phyloP scores from a whole-genome alignment of 1,140 invertebrate species.

The Coptotermes formosanus region DNA sequence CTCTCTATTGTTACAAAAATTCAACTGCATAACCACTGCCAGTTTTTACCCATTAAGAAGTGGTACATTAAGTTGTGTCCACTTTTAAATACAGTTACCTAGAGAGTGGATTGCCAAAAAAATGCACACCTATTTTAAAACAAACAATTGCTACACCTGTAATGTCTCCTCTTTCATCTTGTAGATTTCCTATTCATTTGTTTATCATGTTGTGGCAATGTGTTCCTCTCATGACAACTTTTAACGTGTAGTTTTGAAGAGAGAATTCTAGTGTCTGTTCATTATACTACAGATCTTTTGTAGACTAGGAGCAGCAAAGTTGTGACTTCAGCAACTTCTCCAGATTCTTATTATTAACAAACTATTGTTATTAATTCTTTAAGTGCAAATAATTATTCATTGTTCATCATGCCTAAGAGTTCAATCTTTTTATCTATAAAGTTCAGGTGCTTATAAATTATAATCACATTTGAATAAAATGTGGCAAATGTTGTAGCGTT shows the following conservation, averaged over 20 bases:
- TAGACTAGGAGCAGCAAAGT: conserved; percentile 8
- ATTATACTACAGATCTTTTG: conserved; percentile 8
- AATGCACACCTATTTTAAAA: conserved; percentile 7
- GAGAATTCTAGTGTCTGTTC: conserved; percentile 3
- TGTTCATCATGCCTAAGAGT: conserved; percentile 17
- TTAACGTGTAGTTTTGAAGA: conserved; percentile 7
- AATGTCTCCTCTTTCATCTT: conserved; percentile 15
- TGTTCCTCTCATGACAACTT: conserved; percentile 2
- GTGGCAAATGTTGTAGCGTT: neutral
- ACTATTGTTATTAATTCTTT: conserved; percentile 16
- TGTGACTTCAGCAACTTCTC: neutral
- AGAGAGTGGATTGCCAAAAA: conserved; percentile 15
- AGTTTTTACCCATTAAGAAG: conserved; percentile 27
- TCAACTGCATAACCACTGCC: conserved; percentile 28
- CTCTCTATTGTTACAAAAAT: conserved; percentile 10
- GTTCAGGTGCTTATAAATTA: conserved; percentile 10
- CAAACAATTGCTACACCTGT: neutral
- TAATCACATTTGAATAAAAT: neutral
- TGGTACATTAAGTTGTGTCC: neutral
- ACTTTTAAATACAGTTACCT: neutral
- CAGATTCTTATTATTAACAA: neutral
- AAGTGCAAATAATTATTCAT: conserved; percentile 2
- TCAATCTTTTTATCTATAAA: conserved; percentile 14
- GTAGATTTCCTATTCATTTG: neutral
- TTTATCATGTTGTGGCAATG: neutral